Percentiles rank a stretch among this genome's conserved stretches.
Conservation (phyloP, 2,888 invertebrate genomes). For the Ceriagrion tenellum region DNA sequence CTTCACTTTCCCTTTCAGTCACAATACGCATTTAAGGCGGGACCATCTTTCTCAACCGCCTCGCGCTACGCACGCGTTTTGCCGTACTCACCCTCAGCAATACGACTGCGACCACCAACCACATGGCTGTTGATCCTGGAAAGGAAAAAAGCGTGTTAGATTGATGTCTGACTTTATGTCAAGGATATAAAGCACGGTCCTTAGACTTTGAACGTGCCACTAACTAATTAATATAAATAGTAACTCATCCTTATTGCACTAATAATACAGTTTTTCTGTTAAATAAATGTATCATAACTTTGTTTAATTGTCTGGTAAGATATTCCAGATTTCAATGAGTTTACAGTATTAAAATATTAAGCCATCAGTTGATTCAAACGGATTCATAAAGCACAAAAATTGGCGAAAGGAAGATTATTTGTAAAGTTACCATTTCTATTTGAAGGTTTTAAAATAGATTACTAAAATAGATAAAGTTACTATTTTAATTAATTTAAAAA, state of each 20-base stretch:
- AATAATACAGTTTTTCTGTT: too few species aligned
- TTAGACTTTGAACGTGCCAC: neutral
- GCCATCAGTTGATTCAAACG: too few species aligned
- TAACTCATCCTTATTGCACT: neutral
- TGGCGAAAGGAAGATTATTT: too few species aligned
- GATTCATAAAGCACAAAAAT: too few species aligned
- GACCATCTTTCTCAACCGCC: constrained; percentile 11
- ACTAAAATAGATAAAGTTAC: too few species aligned
- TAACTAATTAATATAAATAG: neutral
- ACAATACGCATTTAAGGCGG: constrained; percentile 7
- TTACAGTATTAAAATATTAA: too few species aligned
- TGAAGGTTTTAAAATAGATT: too few species aligned
- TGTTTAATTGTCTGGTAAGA: too few species aligned
- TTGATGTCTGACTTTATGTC: neutral
- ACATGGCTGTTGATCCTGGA: constrained; percentile 62
- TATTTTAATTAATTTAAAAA: too few species aligned
- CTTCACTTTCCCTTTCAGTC: constrained; percentile 46
- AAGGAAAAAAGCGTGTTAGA: neutral
- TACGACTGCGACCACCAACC: constrained; percentile 54
- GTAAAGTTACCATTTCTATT: too few species aligned
- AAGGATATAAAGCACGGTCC: neutral
- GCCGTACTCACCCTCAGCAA: constrained; percentile 43
- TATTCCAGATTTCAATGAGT: too few species aligned
- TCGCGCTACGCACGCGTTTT: neutral
- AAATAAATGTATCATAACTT: too few species aligned